Percentiles rank a stretch among this genome's conserved stretches.
phyloP scores from a whole-genome alignment of 2,888 invertebrate genomes.

The Lepeophtheirus nordmannii region DNA sequence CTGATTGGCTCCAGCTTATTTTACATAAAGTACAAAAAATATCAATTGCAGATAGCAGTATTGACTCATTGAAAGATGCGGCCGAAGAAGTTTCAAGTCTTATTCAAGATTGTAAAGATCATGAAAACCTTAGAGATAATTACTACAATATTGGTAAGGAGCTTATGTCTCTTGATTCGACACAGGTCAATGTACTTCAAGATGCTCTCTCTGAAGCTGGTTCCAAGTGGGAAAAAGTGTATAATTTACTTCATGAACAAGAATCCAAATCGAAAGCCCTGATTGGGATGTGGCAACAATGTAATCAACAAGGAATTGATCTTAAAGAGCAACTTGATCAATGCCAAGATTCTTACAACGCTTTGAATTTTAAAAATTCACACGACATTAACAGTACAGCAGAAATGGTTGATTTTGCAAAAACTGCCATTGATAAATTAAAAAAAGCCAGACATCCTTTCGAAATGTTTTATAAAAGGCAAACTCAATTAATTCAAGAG shows the following conservation, averaged over 20 bases:
- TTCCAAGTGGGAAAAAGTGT: conserved; percentile 61
- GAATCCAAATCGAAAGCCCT: conserved; percentile 56
- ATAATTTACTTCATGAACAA: conserved; percentile 54
- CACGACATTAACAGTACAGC: conserved; percentile 26
- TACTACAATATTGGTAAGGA: conserved; percentile 62
- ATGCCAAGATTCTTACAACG: conserved; percentile 48
- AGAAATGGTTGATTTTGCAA: conserved; percentile 36
- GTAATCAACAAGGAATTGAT: conserved; percentile 53
- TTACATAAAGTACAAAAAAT: conserved; percentile 44
- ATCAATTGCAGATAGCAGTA: conserved; percentile 40
- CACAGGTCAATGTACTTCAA: conserved; percentile 61
- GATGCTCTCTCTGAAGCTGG: conserved; percentile 60
- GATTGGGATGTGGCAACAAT: conserved; percentile 55
- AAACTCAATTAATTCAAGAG: conserved; percentile 52
- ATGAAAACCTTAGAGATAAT: conserved; percentile 44
- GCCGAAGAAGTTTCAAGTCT: conserved; percentile 33
- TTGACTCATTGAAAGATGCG: conserved; percentile 41
- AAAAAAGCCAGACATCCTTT: conserved; percentile 56
- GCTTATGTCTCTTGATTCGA: conserved; percentile 63
- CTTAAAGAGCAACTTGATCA: conserved; percentile 53
- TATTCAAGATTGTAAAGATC: conserved; percentile 38
- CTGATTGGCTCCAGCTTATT: conserved; percentile 46
- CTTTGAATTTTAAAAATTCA: conserved; percentile 40
- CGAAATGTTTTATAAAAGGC: conserved; percentile 61
- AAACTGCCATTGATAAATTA: conserved; percentile 55